Evolutionary conservation across 2,113 vertebrate species (phyloP), one percentile per base, ranked within the genome.

Genomic region (Heliornis fulica): DNA sequence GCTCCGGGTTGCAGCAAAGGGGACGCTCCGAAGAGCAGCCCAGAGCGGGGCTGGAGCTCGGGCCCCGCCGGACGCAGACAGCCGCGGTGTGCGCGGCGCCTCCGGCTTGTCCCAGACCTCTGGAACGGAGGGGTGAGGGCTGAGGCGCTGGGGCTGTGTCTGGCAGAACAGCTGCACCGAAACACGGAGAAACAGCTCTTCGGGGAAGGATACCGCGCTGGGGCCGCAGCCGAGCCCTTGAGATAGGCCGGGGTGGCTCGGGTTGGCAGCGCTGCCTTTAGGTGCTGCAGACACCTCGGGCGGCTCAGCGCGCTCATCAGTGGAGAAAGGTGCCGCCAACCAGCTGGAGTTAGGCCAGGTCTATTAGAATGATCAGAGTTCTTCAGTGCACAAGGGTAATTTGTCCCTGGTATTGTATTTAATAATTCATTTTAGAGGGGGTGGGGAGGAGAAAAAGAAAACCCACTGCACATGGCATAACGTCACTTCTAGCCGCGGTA

Each of bases 311-410:
- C n/a, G 80, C 45, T 87, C 65, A 94, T 96, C 69, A 41, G 91
- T 74, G 72, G 89, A 87, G 87, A 78, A 93, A 83, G 87, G 93
- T 96, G 87, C 95, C 93, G 81, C 65, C 77, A 95, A 91, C 50
- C 81, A 50, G 68, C 72, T 91, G 93, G 87, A 85, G 50, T 57
- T 83, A 86, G 83, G 77, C 91, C 91, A 92, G 61, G 22, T 11
- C 87, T 91, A 69, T 90, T 89, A 87, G 68, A 81, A 80, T 46
- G 32, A 91, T 74, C 80, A 8, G 36, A 38, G 41, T 72, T 90
- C 53, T 80, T 79, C 46, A 11, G 31, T 45, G 81, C 46, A 34
- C 16, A 9, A 36, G 92, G 86, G 87, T 86, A 93, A 88, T 86
- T 90, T 93, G 75, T 88, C 83, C 83, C 85, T 88, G 71, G 71